These are phyloP conservation scores for Mimas tiliae DNA, from an alignment of 2,888 invertebrate species.

Conservation along the genomic window DNA sequence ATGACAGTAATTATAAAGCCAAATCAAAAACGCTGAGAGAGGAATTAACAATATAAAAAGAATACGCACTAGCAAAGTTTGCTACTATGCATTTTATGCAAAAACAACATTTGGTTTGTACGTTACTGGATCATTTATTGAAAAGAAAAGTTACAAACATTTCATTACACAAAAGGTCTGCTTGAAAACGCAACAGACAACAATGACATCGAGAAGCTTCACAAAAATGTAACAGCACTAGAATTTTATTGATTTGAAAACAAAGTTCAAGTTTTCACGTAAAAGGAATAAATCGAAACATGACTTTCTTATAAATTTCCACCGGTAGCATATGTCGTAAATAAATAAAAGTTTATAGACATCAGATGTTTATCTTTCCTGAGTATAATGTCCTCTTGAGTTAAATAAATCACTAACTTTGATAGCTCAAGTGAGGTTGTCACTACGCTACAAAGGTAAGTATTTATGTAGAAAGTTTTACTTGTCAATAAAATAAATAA, in stretches of 20 bases:
- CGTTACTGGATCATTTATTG: not conserved
- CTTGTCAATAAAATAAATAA: constrained; percentile 1
- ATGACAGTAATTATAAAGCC: too few species aligned
- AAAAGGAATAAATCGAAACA: not conserved
- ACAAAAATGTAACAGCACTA: not conserved
- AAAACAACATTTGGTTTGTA: not conserved
- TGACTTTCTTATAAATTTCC: constrained; percentile 10
- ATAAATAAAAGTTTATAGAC: constrained; percentile 49
- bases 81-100: not conserved
- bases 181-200: not conserved
- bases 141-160: not conserved
- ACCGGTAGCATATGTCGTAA: not conserved
- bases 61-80: not conserved
- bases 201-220: not conserved
- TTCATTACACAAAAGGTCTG: not conserved
- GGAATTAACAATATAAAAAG: not conserved
- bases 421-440: constrained; percentile 32
- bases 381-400: constrained; percentile 41
- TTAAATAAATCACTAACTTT: constrained; percentile 19
- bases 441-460: not conserved
- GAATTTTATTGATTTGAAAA: not conserved
- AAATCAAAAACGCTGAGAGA: too few species aligned
- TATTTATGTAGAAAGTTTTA: not conserved
- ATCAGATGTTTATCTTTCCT: constrained; percentile 44
- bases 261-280: not conserved